Evolutionary conservation across 2,797 vertebrate genomes (phyloP).

Genomic region (Muraenolepis orangiensis): DNA sequence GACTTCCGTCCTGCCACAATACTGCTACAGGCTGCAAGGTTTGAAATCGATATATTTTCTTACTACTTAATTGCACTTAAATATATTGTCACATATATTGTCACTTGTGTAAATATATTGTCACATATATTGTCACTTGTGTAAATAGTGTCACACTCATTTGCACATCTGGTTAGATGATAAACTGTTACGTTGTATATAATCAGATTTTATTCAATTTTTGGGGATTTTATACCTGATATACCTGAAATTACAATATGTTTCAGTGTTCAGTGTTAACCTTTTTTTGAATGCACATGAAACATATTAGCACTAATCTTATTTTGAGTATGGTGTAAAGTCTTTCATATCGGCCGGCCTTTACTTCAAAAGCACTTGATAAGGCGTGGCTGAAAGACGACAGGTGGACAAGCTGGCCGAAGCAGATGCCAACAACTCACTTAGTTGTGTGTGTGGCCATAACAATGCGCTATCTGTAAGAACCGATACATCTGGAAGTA

Average conservation of each 20-base stretch:
- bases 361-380: background rate
- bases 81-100: background rate
- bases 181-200: background rate
- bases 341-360: background rate
- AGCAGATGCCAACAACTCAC: background rate
- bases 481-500: background rate
- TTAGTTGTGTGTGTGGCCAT: background rate
- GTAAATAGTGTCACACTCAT: no score
- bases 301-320: background rate
- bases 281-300: background rate
- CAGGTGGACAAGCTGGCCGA: background rate
- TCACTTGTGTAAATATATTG: background rate
- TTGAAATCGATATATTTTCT: background rate
- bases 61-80: background rate
- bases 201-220: background rate
- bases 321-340: background rate
- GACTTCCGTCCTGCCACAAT: background rate
- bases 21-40: no score
- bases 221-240: background rate
- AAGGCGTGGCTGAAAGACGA: background rate
- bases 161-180: background rate
- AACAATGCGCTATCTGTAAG: background rate
- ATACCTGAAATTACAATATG: background rate
- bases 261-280: background rate
- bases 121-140: background rate